phyloP scores from a whole-genome alignment of 2,888 invertebrate species.

The Apodemia mormo region DNA sequence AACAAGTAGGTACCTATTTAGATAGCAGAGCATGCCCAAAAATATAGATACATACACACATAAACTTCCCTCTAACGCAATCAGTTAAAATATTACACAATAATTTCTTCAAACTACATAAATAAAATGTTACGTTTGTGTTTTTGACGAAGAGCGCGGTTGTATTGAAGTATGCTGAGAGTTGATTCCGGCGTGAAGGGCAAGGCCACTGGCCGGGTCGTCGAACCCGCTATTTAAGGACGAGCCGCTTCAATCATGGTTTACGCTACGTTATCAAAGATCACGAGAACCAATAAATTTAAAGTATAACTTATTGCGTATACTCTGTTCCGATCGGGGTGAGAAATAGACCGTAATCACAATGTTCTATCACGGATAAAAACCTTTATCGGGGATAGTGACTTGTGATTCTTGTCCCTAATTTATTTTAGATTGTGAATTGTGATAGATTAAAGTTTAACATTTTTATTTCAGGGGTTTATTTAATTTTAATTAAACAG shows the following conservation, averaged over 20 bases:
- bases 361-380: not conserved
- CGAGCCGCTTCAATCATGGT: constrained; percentile 39
- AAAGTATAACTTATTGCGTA: constrained; percentile 7
- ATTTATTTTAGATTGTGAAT: no score
- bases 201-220: constrained; percentile 65
- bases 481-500: no score
- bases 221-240: constrained; percentile 64
- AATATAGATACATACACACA: no score
- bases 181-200: constrained; percentile 48
- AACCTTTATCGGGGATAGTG: no score
- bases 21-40: no score
- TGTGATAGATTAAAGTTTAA: no score
- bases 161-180: not conserved
- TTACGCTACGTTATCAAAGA: constrained; percentile 24
- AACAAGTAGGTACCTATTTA: no score
- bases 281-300: constrained; percentile 20
- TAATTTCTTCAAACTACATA: not conserved
- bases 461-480: no score
- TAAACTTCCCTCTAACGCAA: not conserved
- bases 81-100: not conserved
- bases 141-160: constrained; percentile 1
- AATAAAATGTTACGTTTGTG: constrained; percentile 6
- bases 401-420: no score
- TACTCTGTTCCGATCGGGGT: not conserved
- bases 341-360: constrained; percentile 12